Conservation (phyloP, 2,113 vertebrate species). For the Lophura nycthemera region DNA sequence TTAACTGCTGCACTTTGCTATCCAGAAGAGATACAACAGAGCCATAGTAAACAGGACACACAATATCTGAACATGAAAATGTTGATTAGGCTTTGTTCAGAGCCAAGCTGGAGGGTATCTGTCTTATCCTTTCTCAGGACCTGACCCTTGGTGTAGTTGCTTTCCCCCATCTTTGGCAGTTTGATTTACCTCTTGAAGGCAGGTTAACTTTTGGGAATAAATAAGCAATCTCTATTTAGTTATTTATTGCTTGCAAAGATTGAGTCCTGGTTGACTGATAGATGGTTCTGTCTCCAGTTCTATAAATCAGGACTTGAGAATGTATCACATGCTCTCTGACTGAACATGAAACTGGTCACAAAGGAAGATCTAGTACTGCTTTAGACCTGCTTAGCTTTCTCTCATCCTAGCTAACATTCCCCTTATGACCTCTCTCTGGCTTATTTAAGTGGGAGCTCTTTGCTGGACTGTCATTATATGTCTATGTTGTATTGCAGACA, state of each 20-base stretch:
- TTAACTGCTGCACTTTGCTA: background rate
- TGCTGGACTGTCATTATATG: background rate
- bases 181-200: background rate
- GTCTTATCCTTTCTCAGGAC: background rate
- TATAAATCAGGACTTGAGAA: background rate
- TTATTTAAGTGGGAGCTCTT: background rate
- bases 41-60: background rate
- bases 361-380: background rate
- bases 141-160: background rate
- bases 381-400: background rate
- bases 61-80: background rate
- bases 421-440: background rate
- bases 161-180: background rate
- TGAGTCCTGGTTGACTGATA: background rate
- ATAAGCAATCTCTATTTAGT: background rate
- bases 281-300: background rate
- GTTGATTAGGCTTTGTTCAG: background rate
- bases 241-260: background rate
- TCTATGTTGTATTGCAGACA: background rate
- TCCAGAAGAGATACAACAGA: background rate
- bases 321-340: background rate
- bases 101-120: background rate
- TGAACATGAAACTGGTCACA: fast-evolving
- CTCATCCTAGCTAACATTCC: background rate
- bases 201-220: background rate